phyloP scores from a whole-genome alignment of 2,888 invertebrate species.

The Drosophila dives region DNA sequence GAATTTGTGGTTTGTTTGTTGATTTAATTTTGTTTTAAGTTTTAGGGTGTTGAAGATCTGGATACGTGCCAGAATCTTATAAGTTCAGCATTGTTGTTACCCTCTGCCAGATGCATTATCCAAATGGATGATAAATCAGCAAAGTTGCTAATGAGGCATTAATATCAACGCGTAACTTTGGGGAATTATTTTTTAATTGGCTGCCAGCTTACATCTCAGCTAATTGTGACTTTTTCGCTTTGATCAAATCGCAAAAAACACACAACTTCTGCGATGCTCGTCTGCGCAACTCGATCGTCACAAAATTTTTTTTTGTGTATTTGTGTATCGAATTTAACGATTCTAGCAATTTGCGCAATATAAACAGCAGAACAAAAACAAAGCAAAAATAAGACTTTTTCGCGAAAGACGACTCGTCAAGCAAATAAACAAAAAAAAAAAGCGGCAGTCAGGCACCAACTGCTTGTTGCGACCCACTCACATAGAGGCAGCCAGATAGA shows the following conservation, averaged over 20 bases:
- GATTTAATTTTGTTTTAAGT: background rate
- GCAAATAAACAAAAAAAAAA: conserved; percentile 57
- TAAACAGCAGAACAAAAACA: conserved; percentile 45
- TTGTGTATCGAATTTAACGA: conserved; percentile 48
- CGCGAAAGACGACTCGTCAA: conserved; percentile 39
- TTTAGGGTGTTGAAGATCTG: conserved; percentile 19
- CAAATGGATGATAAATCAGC: conserved; percentile 20
- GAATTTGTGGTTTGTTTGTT: conserved; percentile 23
- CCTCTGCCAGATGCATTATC: background rate
- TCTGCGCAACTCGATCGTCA: conserved; percentile 39
- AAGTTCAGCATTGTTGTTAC: conserved; percentile 4
- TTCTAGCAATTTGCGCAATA: conserved; percentile 53
- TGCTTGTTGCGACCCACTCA: conserved; percentile 48
- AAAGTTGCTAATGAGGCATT: conserved; percentile 42
- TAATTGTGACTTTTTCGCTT: conserved; percentile 28
- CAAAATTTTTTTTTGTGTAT: conserved; percentile 17
- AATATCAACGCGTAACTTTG: conserved; percentile 20
- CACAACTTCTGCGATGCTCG: conserved; percentile 30
- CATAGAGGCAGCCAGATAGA: conserved; percentile 14
- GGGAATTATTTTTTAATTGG: conserved; percentile 47
- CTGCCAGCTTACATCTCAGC: conserved; percentile 25
- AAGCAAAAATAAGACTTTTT: conserved; percentile 37
- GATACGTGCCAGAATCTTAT: conserved; percentile 40
- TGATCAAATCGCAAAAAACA: conserved; percentile 10
- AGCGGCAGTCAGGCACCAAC: conserved; percentile 10